Evolutionary conservation across 2,113 vertebrate genomes (phyloP).

Genomic region (Sapayoa aenigma): DNA sequence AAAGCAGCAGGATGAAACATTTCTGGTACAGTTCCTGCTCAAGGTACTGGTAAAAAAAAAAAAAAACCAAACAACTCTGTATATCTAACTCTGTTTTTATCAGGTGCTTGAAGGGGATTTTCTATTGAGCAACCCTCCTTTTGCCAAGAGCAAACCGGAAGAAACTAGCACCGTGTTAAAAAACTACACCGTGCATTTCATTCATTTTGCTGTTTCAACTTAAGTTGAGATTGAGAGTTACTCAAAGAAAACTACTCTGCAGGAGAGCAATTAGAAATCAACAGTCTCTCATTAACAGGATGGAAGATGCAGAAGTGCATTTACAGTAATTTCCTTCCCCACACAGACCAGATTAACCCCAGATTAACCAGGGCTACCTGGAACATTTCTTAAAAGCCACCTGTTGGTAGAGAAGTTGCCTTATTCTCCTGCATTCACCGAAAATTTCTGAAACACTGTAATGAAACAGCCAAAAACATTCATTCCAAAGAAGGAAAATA

Average conservation of each 20-base stretch:
- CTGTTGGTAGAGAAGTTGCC: neutral
- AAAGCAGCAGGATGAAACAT: neutral
- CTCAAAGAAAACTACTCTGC: neutral
- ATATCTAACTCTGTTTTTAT: neutral
- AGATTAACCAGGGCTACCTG: neutral
- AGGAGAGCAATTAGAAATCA: neutral
- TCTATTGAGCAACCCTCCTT: neutral
- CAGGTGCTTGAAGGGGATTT: neutral
- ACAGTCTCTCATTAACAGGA: neutral
- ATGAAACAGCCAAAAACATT: slow-evolving; percentile 28
- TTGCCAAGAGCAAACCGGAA: neutral
- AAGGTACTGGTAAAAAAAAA: neutral
- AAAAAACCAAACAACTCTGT: neutral
- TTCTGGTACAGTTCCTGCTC: neutral
- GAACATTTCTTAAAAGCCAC: slow-evolving; percentile 3
- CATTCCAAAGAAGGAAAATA: slow-evolving; percentile 4
- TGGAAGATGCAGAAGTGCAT: slow-evolving; percentile 12
- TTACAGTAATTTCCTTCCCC: neutral
- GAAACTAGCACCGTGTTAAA: neutral
- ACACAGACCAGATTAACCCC: neutral
- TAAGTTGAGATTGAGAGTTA: neutral
- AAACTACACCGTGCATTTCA: neutral
- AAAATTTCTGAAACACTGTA: neutral
- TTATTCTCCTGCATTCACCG: neutral
- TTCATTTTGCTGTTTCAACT: neutral